Percentiles rank a stretch among this genome's conserved stretches.
These are phyloP conservation scores for Aspidapion aeneum DNA, from an alignment of 2,888 invertebrate species.

Conservation along the genomic window DNA sequence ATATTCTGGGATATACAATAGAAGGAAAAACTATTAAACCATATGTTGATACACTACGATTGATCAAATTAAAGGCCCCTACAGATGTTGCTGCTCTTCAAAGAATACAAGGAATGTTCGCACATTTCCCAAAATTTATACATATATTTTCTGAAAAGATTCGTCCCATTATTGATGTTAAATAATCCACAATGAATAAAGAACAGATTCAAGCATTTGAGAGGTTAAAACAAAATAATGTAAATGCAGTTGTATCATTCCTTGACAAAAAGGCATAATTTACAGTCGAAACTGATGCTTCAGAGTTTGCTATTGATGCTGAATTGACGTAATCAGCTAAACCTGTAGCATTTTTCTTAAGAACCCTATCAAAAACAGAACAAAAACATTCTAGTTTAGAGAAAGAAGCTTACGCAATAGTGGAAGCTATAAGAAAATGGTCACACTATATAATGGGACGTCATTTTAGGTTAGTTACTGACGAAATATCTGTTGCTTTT, in stretches of 20 bases:
- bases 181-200: neutral
- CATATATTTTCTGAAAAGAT: neutral
- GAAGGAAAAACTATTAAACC: neutral
- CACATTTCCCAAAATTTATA: neutral
- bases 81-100: neutral
- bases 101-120: neutral
- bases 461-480: slow-evolving; percentile 12
- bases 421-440: slow-evolving; percentile 14
- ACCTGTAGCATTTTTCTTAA: slow-evolving; percentile 15
- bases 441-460: slow-evolving; percentile 10
- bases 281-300: slow-evolving; percentile 7
- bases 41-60: neutral
- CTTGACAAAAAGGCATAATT: slow-evolving; percentile 9
- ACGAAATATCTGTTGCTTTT: slow-evolving; percentile 1
- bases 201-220: slow-evolving; percentile 2
- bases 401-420: slow-evolving; percentile 17
- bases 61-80: neutral
- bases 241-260: slow-evolving; percentile 7
- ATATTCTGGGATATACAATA: neutral
- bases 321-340: slow-evolving; percentile 1
- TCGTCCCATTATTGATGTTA: neutral
- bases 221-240: slow-evolving; percentile 11
- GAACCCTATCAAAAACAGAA: slow-evolving; percentile 1
- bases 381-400: slow-evolving; percentile 7
- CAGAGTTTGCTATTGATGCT: slow-evolving; percentile 6